phyloP scores from a whole-genome alignment of 2,113 vertebrate genomes.

The Aleadryas rufinucha region DNA sequence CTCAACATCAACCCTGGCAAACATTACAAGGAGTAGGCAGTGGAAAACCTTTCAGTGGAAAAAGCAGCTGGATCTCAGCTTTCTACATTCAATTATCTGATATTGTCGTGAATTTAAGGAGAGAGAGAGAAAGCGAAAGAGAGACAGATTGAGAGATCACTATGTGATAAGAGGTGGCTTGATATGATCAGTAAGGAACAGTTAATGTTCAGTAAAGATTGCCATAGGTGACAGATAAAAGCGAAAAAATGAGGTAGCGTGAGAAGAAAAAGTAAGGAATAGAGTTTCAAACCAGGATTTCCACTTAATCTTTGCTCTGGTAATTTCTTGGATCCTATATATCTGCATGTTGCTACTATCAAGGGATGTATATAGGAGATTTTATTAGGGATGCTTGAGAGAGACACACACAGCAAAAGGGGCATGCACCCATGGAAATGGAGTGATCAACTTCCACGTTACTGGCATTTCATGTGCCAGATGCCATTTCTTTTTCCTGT shows the following conservation, averaged over 20 bases:
- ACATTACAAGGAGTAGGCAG: background rate
- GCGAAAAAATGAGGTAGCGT: background rate
- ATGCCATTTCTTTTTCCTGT: background rate
- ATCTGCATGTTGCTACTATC: background rate
- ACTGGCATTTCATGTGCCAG: background rate
- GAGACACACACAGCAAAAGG: background rate
- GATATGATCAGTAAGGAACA: background rate
- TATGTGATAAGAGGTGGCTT: background rate
- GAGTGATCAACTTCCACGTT: background rate
- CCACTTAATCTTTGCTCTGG: background rate
- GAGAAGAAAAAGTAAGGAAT: background rate
- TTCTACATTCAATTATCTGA: background rate
- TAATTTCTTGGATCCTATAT: background rate
- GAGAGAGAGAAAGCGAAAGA: background rate
- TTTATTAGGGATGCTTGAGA: background rate
- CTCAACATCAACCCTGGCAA: background rate
- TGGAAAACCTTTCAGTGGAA: background rate
- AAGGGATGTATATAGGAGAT: background rate
- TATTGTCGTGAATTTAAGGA: background rate
- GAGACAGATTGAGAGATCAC: background rate
- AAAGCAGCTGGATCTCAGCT: background rate
- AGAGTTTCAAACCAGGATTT: background rate
- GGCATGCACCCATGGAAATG: fast-evolving
- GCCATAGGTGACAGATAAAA: background rate
- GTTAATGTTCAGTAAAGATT: background rate